A percentile compares a stretch with the other conserved stretches of the same genome.
Evolutionary conservation across 1,140 invertebrate genomes (phyloP).

Genomic region (Heliothis subflexa): DNA sequence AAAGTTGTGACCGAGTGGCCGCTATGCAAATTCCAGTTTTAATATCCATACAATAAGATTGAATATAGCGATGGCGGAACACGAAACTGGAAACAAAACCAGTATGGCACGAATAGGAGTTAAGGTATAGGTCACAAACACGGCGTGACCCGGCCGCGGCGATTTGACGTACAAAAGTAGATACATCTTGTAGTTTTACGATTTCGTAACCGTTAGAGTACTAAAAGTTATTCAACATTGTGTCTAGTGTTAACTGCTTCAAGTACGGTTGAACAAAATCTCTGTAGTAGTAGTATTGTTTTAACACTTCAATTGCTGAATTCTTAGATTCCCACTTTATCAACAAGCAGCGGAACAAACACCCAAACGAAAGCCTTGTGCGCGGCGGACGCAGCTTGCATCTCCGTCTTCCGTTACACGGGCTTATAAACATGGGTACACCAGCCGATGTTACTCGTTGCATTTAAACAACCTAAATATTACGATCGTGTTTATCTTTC

Average conservation of each 20-base stretch:
- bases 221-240: conserved; percentile 19
- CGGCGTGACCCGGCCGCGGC: conserved; percentile 65
- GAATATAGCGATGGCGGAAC: conserved; percentile 49
- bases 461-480: conserved; percentile 28
- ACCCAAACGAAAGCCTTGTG: not conserved
- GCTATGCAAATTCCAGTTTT: conserved; percentile 49
- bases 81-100: conserved; percentile 63
- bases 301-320: not conserved
- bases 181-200: conserved; percentile 49
- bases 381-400: conserved; percentile 61
- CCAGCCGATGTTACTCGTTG: conserved; percentile 24
- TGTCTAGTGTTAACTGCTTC: not conserved
- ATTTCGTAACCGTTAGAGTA: conserved; percentile 55
- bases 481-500: conserved; percentile 22
- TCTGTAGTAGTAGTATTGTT: too few species aligned
- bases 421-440: conserved; percentile 42
- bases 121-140: conserved; percentile 71
- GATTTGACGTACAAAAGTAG: conserved; percentile 57
- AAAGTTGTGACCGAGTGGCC: conserved; percentile 49
- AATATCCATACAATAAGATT: conserved; percentile 41
- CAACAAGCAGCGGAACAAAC: not conserved
- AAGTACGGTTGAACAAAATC: not conserved
- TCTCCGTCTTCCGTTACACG: conserved; percentile 55
- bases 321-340: not conserved
- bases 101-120: conserved; percentile 75